phyloP scores from a whole-genome alignment of 2,888 invertebrate species.

The Sussaba pulchella region DNA sequence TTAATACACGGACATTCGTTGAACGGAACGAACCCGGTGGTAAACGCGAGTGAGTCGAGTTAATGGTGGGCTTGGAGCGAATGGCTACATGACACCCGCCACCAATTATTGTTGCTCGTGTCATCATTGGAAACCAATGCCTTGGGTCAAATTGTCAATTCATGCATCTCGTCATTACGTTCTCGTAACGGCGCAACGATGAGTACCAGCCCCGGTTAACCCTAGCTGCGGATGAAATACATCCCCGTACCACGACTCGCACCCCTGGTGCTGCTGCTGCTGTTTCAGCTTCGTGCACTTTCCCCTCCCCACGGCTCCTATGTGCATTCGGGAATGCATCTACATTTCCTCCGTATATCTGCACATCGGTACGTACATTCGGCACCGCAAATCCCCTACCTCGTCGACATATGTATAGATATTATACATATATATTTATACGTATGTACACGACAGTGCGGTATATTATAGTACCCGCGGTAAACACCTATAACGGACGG shows the following conservation, averaged over 20 bases:
- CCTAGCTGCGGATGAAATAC: constrained; percentile 17
- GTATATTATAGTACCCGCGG: constrained; percentile 12
- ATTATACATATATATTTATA: no score
- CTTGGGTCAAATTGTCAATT: constrained; percentile 81
- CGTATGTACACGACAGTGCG: constrained; percentile 5
- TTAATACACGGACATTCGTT: neutral
- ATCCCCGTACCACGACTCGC: neutral
- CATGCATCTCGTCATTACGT: constrained; percentile 81
- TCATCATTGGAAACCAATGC: constrained; percentile 74
- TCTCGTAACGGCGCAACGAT: constrained; percentile 66
- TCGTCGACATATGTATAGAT: neutral
- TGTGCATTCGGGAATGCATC: constrained; percentile 11
- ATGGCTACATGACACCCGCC: constrained; percentile 61
- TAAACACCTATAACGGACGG: constrained; percentile 53
- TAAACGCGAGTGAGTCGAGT: constrained; percentile 24
- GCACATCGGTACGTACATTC: constrained; percentile 2
- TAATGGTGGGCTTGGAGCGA: constrained; percentile 57
- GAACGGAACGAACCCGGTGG: constrained; percentile 48
- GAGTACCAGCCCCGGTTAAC: constrained; percentile 31
- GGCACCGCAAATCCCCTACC: constrained; percentile 9
- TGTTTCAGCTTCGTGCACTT: constrained; percentile 1
- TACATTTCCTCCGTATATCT: constrained; percentile 10
- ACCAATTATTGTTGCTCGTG: constrained; percentile 72
- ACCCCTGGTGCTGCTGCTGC: neutral
- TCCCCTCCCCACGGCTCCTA: neutral